Conservation (phyloP, 2,888 invertebrate genomes). For the Neoascia interrupta region DNA sequence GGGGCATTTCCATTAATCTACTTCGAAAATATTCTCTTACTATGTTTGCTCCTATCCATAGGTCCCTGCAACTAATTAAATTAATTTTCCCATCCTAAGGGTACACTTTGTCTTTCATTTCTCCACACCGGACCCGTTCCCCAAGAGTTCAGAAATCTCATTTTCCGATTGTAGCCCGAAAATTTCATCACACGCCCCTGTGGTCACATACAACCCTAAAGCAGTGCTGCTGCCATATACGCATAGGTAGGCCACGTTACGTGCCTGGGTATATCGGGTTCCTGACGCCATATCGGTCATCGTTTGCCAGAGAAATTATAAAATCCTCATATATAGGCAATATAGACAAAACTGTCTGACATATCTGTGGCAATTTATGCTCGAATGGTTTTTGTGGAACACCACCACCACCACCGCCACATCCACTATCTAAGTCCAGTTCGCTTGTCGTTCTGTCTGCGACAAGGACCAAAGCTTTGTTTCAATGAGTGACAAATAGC, state of each 20-base stretch:
- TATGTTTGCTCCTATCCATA: no score
- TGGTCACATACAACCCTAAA: not conserved
- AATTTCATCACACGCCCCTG: no score
- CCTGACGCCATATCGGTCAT: conserved; percentile 51
- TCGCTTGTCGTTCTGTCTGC: conserved; percentile 22
- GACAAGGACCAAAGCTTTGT: conserved; percentile 40
- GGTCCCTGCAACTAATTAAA: conserved; percentile 42
- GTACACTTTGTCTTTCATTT: conserved; percentile 44
- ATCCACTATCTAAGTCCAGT: no score
- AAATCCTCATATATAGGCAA: no score
- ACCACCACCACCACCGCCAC: no score
- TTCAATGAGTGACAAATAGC: conserved; percentile 61
- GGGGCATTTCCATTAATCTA: no score
- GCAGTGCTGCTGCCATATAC: no score
- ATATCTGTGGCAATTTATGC: conserved; percentile 38
- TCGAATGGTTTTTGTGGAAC: conserved; percentile 16
- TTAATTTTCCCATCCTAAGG: conserved; percentile 35
- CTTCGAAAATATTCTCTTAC: no score
- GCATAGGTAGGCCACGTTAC: not conserved
- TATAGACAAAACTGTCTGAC: conserved; percentile 19
- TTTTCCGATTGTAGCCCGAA: conserved; percentile 28
- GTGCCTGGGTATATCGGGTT: conserved; percentile 8
- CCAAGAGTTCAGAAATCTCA: not conserved
- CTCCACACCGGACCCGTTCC: not conserved
- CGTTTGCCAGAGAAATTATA: no score